Base-by-base conservation (phyloP, 2,113 vertebrate genomes). In the Falcunculus frontatus region DNA sequence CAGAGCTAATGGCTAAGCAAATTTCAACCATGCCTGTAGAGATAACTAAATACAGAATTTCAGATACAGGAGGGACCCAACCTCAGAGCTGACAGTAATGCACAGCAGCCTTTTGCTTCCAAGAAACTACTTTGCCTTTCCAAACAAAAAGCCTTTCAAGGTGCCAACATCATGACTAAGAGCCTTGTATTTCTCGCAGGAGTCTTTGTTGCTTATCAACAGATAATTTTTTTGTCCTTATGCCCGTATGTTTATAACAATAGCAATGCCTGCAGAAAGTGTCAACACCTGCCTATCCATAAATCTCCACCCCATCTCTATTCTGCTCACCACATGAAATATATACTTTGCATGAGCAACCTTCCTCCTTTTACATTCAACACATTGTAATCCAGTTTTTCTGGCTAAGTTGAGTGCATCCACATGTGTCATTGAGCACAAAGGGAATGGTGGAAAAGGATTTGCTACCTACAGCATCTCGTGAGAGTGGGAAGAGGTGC, bases 361-460 rank as follows among this genome's bases (percentile, higher is more conserved):
- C 72, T 86, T 86, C 63, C 44, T 89, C 39, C 55, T 65, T 84
- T 84, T 89, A 74, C 68, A 67, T 70, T 74, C 52, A 74, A 84
- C 76, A 72, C n/a, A 11, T 35, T 16, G 27, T 47, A 84, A 81
- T 87, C 89, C 80, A 70, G 63, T 96, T 93, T 97, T 96, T 95
- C 93, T 95, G 60, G 91, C 86, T 95, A 42, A 55, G 30, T 19
- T 91, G 64, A 92, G 76, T 2, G 0, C 47, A 87, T 77, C 50
- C 73, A 79, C 35, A 35, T 42, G 56, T 77, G 47, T 44, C 47
- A 67, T 15, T 29, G 52, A 87, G 60, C 39, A 52, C 55, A 84
- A 84, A 87, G 47, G 44, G 72, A 86, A 77, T 59, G 42, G 23
- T 86, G 52, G 64, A 89, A 77, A 78, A 78, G 21, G 39, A 70